phyloP scores from a whole-genome alignment of 2,797 vertebrate genomes.

The Protosalanx chinensis region DNA sequence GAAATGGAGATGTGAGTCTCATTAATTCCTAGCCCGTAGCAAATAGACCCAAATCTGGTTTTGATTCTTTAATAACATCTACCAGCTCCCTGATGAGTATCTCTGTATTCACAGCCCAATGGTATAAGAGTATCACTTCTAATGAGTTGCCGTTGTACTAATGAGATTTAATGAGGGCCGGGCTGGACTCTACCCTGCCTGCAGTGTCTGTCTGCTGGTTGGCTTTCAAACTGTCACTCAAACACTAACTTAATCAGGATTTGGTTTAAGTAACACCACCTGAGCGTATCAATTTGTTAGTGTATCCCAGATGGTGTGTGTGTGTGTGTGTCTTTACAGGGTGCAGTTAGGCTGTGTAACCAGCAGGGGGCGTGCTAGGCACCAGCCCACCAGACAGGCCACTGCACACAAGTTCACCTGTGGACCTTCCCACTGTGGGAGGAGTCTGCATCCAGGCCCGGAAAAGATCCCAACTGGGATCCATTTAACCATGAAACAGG shows the following conservation, averaged over 20 bases:
- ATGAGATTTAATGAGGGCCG: conserved; percentile 53
- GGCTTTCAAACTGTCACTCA: neutral
- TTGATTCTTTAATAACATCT: conserved; percentile 12
- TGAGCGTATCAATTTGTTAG: neutral
- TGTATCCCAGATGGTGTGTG: neutral
- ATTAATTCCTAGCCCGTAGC: conserved; percentile 36
- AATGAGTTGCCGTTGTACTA: conserved; percentile 55
- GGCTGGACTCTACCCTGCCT: conserved; percentile 62
- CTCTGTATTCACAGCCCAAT: conserved; percentile 71
- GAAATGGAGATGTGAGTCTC: conserved; percentile 7
- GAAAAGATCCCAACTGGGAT: conserved; percentile 43
- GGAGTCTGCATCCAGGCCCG: conserved; percentile 64
- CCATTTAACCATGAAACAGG: conserved; percentile 62
- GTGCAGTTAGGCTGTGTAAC: neutral
- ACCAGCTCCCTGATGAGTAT: conserved; percentile 21
- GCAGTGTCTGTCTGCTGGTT: conserved; percentile 60
- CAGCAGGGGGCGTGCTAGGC: conserved; percentile 28
- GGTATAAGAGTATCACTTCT: conserved; percentile 60
- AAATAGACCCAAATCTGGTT: conserved; percentile 17
- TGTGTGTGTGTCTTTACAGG: neutral
- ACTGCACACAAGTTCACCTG: conserved; percentile 62
- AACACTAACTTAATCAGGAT: neutral
- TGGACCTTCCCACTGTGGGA: conserved; percentile 24
- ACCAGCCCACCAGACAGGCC: conserved; percentile 45
- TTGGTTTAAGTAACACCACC: neutral